Percentiles rank a stretch among this genome's conserved stretches.
Evolutionary conservation across 2,888 invertebrate genomes (phyloP).

Genomic region (Athalia cordata): DNA sequence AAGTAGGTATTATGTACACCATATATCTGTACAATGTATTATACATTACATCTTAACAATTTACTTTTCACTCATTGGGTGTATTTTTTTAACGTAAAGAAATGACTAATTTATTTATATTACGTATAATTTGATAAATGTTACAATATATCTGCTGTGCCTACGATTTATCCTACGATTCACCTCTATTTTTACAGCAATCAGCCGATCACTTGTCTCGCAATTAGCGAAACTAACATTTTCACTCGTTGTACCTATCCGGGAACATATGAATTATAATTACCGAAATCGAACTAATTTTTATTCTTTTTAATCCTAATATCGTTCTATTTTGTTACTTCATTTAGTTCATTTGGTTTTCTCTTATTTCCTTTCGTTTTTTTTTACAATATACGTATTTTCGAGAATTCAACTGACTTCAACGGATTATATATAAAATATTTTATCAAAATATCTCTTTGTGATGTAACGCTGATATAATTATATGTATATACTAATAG

Average conservation of each 20-base stretch:
- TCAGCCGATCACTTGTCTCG: neutral
- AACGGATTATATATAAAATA: slow-evolving; percentile 25
- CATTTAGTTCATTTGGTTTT: too few species aligned
- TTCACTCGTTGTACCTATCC: neutral
- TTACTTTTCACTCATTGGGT: slow-evolving; percentile 36
- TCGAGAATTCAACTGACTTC: slow-evolving; percentile 21
- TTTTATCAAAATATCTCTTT: slow-evolving; percentile 38
- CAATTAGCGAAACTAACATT: slow-evolving; percentile 4
- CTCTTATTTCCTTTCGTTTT: too few species aligned
- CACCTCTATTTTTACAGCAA: neutral
- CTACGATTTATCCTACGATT: neutral
- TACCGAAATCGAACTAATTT: slow-evolving; percentile 30
- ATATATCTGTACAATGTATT: slow-evolving; percentile 32
- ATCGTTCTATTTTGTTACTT: too few species aligned
- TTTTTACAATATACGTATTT: slow-evolving; percentile 1
- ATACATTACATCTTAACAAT: slow-evolving; percentile 33
- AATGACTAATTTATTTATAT: slow-evolving; percentile 9
- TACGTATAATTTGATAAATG: slow-evolving; percentile 6
- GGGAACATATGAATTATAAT: slow-evolving; percentile 3
- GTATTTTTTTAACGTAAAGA: slow-evolving; percentile 27
- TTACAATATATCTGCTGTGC: neutral
- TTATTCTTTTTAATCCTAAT: neutral
- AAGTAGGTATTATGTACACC: slow-evolving; percentile 29
- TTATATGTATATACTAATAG: slow-evolving; percentile 5
- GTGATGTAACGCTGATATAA: slow-evolving; percentile 11